Conservation (phyloP, 2,113 vertebrate species). For the Psammodynastes pulverulentus region DNA sequence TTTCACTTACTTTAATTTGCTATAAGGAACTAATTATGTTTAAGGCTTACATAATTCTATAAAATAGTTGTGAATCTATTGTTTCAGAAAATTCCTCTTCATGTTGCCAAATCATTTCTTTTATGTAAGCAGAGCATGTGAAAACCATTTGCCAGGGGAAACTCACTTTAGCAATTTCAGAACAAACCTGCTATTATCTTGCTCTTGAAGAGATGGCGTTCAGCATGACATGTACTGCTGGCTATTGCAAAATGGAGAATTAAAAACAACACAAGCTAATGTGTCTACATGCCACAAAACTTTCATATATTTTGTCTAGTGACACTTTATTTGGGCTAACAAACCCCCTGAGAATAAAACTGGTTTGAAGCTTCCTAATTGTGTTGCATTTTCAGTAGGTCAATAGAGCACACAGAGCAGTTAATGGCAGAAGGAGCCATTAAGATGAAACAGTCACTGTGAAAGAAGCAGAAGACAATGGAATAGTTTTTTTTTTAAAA, state of each 20-base stretch:
- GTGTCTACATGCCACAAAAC: neutral
- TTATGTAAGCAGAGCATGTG: neutral
- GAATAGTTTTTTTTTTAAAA: conserved; percentile 43
- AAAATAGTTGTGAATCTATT: neutral
- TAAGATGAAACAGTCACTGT: conserved; percentile 37
- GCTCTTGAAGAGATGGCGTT: neutral
- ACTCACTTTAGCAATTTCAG: neutral
- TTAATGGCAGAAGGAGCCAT: conserved; percentile 23
- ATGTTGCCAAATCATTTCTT: neutral
- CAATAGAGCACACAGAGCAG: conserved; percentile 16
- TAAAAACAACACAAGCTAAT: neutral
- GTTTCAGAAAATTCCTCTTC: neutral
- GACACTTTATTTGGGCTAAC: conserved; percentile 12
- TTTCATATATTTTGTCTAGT: conserved; percentile 18
- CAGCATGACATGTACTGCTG: neutral
- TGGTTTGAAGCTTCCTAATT: conserved; percentile 24
- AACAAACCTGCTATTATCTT: conserved; percentile 8
- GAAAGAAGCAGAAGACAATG: conserved; percentile 17
- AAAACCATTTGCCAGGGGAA: conserved; percentile 16
- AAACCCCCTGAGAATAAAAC: conserved; percentile 1
- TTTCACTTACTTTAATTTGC: neutral
- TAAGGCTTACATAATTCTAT: neutral
- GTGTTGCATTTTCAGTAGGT: neutral
- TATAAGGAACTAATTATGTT: neutral
- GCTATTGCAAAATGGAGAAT: neutral